These are phyloP conservation scores for Vulpes vulpes DNA, from an alignment of 2,113 vertebrate genomes.

Conservation along the genomic window DNA sequence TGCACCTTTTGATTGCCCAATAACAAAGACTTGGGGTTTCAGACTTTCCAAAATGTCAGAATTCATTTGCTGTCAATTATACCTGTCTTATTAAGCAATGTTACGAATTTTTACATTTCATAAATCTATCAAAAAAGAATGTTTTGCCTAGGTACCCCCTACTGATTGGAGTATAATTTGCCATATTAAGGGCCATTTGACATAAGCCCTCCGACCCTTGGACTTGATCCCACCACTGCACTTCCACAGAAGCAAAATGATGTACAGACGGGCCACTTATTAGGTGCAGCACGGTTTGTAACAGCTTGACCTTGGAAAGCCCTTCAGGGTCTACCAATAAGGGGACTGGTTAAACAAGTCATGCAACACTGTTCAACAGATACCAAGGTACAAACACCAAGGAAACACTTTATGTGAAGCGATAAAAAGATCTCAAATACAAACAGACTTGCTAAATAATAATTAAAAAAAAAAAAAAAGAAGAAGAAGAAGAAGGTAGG, in stretches of 20 bases:
- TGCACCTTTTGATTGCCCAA: neutral
- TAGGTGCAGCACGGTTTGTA: rapidly evolving
- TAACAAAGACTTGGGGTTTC: neutral
- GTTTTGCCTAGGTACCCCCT: rapidly evolving
- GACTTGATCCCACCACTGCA: too few relatives aligned
- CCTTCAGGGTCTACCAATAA: neutral
- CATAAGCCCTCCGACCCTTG: neutral
- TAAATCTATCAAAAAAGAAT: neutral
- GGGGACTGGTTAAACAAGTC: neutral
- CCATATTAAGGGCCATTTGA: neutral
- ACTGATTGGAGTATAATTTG: too few relatives aligned
- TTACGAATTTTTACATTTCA: neutral
- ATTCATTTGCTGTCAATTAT: neutral
- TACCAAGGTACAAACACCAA: rapidly evolving
- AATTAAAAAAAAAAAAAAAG: neutral
- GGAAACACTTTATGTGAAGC: neutral
- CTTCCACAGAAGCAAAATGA: neutral
- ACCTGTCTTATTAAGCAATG: neutral
- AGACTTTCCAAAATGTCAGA: neutral
- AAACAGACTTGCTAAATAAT: too few relatives aligned
- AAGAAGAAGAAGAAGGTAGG: too few relatives aligned
- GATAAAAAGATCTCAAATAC: neutral
- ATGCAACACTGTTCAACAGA: rapidly evolving
- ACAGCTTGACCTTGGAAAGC: neutral
- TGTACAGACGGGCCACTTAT: rapidly evolving